Evolutionary conservation across 2,797 vertebrate species (phyloP).

Genomic region (Moxostoma hubbsi): DNA sequence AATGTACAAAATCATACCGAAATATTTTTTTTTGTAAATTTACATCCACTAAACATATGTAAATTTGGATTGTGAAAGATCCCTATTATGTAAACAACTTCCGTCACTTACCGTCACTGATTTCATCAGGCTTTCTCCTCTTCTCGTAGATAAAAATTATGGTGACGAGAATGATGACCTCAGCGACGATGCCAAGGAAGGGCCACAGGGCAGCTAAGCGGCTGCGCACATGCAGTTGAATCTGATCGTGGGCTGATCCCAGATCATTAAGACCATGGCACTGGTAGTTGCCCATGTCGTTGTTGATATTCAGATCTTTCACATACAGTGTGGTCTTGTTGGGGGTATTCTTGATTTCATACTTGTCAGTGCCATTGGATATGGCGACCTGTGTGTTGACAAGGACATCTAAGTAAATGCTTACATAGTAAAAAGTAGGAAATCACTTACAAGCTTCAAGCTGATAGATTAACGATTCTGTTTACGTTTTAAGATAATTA

Average conservation of each 20-base stretch:
- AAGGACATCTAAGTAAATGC: conserved; percentile 53
- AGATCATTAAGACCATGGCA: conserved; percentile 75
- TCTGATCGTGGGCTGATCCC: conserved; percentile 48
- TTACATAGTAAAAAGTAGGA: too few relatives aligned
- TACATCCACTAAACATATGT: conserved; percentile 27
- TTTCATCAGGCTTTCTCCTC: conserved; percentile 93
- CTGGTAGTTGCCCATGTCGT: conserved; percentile 80
- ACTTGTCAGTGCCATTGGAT: conserved; percentile 76
- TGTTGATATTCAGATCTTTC: conserved; percentile 69
- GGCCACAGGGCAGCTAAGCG: conserved; percentile 95
- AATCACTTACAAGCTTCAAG: too few relatives aligned
- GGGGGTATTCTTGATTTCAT: conserved; percentile 75
- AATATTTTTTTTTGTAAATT: background rate
- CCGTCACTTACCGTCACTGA: conserved; percentile 85
- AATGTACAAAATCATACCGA: conserved; percentile 37
- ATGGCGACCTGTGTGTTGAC: conserved; percentile 42
- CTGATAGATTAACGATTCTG: too few relatives aligned
- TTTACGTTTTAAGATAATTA: too few relatives aligned
- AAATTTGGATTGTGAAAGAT: conserved; percentile 33
- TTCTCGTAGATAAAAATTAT: conserved; percentile 99
- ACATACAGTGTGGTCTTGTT: conserved; percentile 81
- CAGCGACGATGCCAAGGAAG: conserved; percentile 94
- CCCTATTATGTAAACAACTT: rapidly evolving
- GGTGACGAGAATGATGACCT: conserved; percentile 92
- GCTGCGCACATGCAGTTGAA: conserved; percentile 88